Conservation (phyloP, 2,113 vertebrate genomes). For the Vulpes lagopus region DNA sequence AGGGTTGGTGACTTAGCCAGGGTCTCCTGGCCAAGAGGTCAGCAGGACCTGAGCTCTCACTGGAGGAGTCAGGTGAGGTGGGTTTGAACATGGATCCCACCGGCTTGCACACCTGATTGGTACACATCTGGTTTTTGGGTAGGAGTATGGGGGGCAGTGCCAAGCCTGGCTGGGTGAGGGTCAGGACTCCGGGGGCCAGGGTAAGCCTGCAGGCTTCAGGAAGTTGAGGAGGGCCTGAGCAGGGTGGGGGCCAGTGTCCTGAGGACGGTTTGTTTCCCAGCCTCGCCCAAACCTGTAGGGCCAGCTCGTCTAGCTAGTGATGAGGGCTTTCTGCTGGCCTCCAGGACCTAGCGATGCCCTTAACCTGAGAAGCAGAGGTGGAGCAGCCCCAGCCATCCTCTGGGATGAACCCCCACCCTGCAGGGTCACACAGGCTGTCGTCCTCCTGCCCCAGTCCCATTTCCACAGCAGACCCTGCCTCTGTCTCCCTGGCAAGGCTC, state of each 20-base stretch:
- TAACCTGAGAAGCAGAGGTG: neutral
- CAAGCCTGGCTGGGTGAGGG: neutral
- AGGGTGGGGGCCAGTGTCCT: neutral
- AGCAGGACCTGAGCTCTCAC: neutral
- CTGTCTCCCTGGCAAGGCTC: neutral
- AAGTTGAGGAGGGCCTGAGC: neutral
- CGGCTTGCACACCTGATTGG: neutral
- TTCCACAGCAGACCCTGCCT: neutral
- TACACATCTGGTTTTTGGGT: too few relatives aligned
- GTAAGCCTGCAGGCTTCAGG: accelerated
- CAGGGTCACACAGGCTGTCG: neutral
- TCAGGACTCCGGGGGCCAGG: neutral
- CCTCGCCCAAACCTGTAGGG: neutral
- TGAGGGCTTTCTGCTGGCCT: neutral
- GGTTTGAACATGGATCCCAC: neutral
- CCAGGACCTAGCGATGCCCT: neutral
- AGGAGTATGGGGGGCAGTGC: neutral
- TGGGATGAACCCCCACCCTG: accelerated
- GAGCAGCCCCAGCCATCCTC: neutral
- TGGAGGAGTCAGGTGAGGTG: neutral
- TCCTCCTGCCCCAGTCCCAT: too few relatives aligned
- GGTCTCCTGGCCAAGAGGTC: neutral
- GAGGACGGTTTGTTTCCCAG: neutral
- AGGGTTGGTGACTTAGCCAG: neutral
- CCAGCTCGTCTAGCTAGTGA: neutral